Evolutionary conservation across 2,113 vertebrate genomes (phyloP).

Genomic region (Notarius quadriscutis): DNA sequence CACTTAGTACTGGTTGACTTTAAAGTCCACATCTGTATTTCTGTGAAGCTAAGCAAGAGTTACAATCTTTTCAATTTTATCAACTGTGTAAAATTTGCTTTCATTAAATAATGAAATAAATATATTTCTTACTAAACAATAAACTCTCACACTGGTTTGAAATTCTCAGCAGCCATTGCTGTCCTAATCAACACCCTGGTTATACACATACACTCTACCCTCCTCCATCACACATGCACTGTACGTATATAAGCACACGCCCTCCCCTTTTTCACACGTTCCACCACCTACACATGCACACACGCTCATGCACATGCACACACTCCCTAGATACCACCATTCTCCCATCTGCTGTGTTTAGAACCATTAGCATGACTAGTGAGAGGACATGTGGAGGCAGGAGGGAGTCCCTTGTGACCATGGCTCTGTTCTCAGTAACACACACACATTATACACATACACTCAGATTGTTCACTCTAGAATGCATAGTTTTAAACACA

Average conservation of each 20-base stretch:
- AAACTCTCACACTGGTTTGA: not conserved
- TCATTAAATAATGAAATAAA: not conserved
- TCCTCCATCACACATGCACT: conserved; percentile 36
- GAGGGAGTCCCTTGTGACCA: conserved; percentile 43
- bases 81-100: not conserved
- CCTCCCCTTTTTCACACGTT: conserved; percentile 23
- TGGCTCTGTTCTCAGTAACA: conserved; percentile 5
- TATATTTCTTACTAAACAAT: not conserved
- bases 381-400: conserved; percentile 47
- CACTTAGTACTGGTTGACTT: not conserved
- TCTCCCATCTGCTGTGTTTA: conserved; percentile 68
- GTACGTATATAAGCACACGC: conserved; percentile 6
- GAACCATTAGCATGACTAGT: conserved; percentile 59
- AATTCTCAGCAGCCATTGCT: conserved; percentile 20
- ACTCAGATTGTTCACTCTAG: conserved; percentile 21
- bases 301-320: conserved; percentile 27
- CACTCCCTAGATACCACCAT: conserved; percentile 55
- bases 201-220: conserved; percentile 5
- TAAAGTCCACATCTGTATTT: not conserved
- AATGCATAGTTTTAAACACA: conserved; percentile 34
- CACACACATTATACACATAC: conserved; percentile 6
- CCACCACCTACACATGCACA: conserved; percentile 38
- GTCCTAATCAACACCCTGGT: conserved; percentile 62
- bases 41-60: not conserved
- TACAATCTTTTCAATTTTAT: not conserved